phyloP scores from a whole-genome alignment of 2,113 vertebrate genomes.

The Pachypanchax playfairii region DNA sequence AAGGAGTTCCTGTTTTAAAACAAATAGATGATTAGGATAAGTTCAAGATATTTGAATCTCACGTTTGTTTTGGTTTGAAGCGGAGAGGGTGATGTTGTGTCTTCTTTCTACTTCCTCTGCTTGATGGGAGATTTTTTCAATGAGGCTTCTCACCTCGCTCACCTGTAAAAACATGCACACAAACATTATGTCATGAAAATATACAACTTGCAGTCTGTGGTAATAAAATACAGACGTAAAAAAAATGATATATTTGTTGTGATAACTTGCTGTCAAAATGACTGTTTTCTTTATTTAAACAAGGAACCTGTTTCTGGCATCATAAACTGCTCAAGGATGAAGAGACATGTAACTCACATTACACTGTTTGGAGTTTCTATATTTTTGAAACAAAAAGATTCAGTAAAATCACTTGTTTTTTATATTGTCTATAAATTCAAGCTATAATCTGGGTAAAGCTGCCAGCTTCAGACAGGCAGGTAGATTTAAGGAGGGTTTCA shows the following conservation, averaged over 20 bases:
- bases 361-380: not conserved
- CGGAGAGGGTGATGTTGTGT: conserved; percentile 87
- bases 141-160: conserved; percentile 84
- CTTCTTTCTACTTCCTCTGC: conserved; percentile 88
- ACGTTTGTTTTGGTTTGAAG: conserved; percentile 89
- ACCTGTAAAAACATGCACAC: conserved; percentile 74
- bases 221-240: too few species aligned
- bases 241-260: not conserved
- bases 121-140: conserved; percentile 83
- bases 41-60: too few species aligned
- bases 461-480: not conserved
- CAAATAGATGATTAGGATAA: too few species aligned
- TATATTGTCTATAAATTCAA: not conserved
- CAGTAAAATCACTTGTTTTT: not conserved
- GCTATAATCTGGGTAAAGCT: not conserved
- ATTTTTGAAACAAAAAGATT: not conserved
- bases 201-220: not conserved
- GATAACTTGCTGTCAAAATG: too few species aligned
- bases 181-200: not conserved
- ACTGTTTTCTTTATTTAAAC: too few species aligned
- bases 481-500: too few species aligned
- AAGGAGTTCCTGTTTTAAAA: too few species aligned
- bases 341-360: not conserved
- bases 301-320: not conserved
- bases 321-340: not conserved